Evolutionary conservation across 2,888 invertebrate species (phyloP), one percentile per base, ranked within the genome.

Genomic region (Aplocera efformata): DNA sequence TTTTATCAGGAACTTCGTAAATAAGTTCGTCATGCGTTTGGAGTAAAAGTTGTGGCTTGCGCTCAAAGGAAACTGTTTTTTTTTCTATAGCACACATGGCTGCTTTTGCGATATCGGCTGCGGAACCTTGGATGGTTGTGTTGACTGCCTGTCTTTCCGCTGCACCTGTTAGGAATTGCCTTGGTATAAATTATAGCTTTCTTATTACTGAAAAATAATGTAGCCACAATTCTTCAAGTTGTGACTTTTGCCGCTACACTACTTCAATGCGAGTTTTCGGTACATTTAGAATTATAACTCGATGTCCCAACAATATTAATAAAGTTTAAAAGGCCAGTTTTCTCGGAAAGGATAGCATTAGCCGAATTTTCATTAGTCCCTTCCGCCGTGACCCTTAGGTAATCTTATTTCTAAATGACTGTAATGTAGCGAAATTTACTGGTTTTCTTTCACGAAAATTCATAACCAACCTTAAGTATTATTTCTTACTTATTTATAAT

Each of bases 141-240:
- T 99, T 99, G 0, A 99, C 91, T 7, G 98, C 98, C 89, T 98
- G 98, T n/a, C 99, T 90, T 79, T 98, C 97, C 0, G 97, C 95
- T 86, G 96, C 92, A 60, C 89, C 94, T 94, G 61, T 9, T 6
- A 17, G 20, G 6, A 28, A 35, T 25, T 32, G 9, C 21, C 25
- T 22, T 30, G 11, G 8, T 25, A 7, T 9, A 20, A 17, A 8
- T 1, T 7, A 29, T 7, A 29, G 13, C 3, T 17, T 17, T 5
- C 13, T 17, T 5, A 17, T 5, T 17, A n/a, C n/a, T n/a, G n/a
- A n/a, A n/a, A n/a, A n/a, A n/a, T n/a, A n/a, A n/a, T n/a, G n/a
- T n/a, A n/a, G n/a, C n/a, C n/a, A n/a, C n/a, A n/a, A n/a, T n/a
- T n/a, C n/a, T n/a, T n/a, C n/a, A n/a, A n/a, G n/a, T n/a, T n/a